A percentile compares a stretch with the other conserved stretches of the same genome.
Conservation (phyloP, 2,888 invertebrate genomes). For the Tetropium fuscum region DNA sequence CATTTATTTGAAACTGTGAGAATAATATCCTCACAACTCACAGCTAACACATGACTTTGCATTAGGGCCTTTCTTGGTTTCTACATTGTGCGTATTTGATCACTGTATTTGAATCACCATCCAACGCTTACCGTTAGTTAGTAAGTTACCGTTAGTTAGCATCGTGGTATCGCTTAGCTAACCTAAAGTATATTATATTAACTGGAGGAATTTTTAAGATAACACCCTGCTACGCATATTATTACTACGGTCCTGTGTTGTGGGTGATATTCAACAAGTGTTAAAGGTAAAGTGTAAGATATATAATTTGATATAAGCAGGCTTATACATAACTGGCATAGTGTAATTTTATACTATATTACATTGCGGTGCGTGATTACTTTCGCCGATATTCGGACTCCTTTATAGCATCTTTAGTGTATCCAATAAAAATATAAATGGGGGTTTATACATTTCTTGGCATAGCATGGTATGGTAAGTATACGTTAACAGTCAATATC, state of each 20-base stretch:
- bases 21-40: too few relatives aligned
- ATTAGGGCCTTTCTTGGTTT: too few relatives aligned
- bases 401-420: constrained; percentile 6
- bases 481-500: not conserved
- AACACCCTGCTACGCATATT: not conserved
- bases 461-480: constrained; percentile 3
- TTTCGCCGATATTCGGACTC: constrained; percentile 1
- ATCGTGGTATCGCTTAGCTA: too few relatives aligned
- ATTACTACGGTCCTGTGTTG: constrained; percentile 25
- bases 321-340: constrained; percentile 34
- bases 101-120: too few relatives aligned
- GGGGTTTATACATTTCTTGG: constrained; percentile 1
- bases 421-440: constrained; percentile 17
- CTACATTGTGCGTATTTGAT: too few relatives aligned
- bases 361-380: constrained; percentile 25
- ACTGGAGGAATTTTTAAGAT: not conserved
- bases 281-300: constrained; percentile 33
- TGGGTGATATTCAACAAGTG: constrained; percentile 2
- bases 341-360: constrained; percentile 31
- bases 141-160: too few relatives aligned
- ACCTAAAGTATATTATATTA: too few relatives aligned
- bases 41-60: too few relatives aligned
- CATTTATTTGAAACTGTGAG: too few relatives aligned
- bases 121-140: too few relatives aligned
- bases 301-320: constrained; percentile 37